Percentiles rank a stretch among this genome's conserved stretches.
phyloP scores from a whole-genome alignment of 2,888 invertebrate species.

The Idaea dimidiata region DNA sequence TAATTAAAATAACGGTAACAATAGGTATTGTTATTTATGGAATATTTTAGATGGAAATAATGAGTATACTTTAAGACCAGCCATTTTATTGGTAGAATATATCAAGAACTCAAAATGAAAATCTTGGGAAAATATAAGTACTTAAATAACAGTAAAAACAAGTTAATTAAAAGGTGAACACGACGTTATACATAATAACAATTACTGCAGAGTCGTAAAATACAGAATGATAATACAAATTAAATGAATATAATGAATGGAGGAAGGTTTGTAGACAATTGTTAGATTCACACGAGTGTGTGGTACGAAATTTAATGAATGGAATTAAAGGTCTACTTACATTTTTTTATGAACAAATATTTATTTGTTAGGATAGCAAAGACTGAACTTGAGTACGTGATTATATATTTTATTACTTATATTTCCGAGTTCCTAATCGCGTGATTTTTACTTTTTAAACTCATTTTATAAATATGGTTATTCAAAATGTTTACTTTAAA shows the following conservation, averaged over 20 bases:
- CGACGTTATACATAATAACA: constrained; percentile 11
- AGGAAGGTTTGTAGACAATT: constrained; percentile 1
- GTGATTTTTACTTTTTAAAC: too few relatives aligned
- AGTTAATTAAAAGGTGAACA: constrained; percentile 2
- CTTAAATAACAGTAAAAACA: neutral
- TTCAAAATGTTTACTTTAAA: too few relatives aligned
- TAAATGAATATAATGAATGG: neutral
- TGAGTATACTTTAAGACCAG: neutral
- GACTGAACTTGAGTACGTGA: too few relatives aligned
- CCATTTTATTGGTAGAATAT: neutral
- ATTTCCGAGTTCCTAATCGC: too few relatives aligned
- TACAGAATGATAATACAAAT: constrained; percentile 13
- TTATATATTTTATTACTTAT: too few relatives aligned
- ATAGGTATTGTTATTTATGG: too few relatives aligned
- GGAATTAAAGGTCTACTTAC: neutral
- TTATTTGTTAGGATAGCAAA: too few relatives aligned
- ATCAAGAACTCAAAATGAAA: neutral
- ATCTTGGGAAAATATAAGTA: neutral
- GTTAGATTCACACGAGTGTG: neutral
- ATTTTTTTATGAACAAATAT: too few relatives aligned
- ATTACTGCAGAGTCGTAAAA: constrained; percentile 15
- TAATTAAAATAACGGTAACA: too few relatives aligned
- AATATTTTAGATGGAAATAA: too few relatives aligned
- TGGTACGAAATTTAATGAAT: neutral
- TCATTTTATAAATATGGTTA: too few relatives aligned